Base-by-base conservation (phyloP, 1,140 invertebrate genomes). In the Papilio dardanus region DNA sequence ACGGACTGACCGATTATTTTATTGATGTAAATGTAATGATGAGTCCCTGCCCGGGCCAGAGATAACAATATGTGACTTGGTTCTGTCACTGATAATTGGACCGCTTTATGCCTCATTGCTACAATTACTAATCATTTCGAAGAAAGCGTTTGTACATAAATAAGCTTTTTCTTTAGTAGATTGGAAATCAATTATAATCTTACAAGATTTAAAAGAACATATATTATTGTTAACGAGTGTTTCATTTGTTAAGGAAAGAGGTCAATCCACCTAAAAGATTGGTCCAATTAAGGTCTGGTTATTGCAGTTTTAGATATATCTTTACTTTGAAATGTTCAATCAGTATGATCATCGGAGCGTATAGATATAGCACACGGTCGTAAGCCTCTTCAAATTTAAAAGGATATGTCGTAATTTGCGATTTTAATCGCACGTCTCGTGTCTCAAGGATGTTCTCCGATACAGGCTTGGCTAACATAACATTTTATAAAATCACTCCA, bases 1-100 rank as follows among this genome's bases (percentile, higher is more conserved):
- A 78, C 77, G 76, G 76, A 81, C 83, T 85, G 83, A 84, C 79
- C 83, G 88, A 87, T 88, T 89, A 88, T 87, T 88, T 90, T 90
- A 91, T 91, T 89, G 84, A 90, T 90, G 89, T 87, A 87, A 87
- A 87, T 87, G 80, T 84, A 86, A 85, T 85, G 87, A 89, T 88
- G 87, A 85, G 83, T 83, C 74, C 58, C 46, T 35, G 30, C 75
- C 79, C 78, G 76, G 76, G 54, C 80, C 80, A 81, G 54, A 87
- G 88, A 92, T 91, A 92, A 91, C 88, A 88, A 86, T 81, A 86
- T 87, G 85, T 84, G 86, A 76, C 86, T 79, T 67, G 78, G 79
- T 84, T 83, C 79, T 85, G 87, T 85, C 88, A 86, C 82, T 90
- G 91, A 92, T 92, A 92, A 92, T 88, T 91, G 88, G 84, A 89